A percentile compares a stretch with the other conserved stretches of the same genome.
phyloP scores from a whole-genome alignment of 2,113 vertebrate species.

The Daphoenositta chrysoptera region DNA sequence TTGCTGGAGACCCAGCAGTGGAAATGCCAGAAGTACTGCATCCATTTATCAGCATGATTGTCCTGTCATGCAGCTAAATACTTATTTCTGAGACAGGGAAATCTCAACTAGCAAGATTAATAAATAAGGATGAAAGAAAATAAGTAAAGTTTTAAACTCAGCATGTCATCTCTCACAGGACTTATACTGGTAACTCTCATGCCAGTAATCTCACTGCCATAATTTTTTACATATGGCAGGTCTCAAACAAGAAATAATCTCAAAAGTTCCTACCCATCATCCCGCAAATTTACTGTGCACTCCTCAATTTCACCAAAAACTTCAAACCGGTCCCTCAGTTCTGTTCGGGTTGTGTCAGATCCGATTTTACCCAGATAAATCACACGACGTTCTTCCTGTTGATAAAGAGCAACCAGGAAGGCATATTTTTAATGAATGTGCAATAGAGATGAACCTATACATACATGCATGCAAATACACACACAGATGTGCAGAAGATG shows the following conservation, averaged over 20 bases:
- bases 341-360: constrained; percentile 87
- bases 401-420: constrained; percentile 46
- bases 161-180: constrained; percentile 70
- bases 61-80: constrained; percentile 76
- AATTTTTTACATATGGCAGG: constrained; percentile 50
- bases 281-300: constrained; percentile 91
- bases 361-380: constrained; percentile 95
- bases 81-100: constrained; percentile 76
- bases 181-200: constrained; percentile 57
- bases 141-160: constrained; percentile 74
- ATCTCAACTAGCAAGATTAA: constrained; percentile 78
- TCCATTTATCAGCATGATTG: constrained; percentile 77
- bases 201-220: constrained; percentile 32
- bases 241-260: constrained; percentile 67
- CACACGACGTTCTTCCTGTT: constrained; percentile 93
- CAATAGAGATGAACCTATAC: neutral
- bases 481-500: neutral
- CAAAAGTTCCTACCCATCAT: constrained; percentile 89
- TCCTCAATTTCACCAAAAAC: constrained; percentile 99
- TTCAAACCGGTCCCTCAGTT: constrained; percentile 96
- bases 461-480: neutral
- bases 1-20: neutral
- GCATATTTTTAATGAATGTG: neutral
- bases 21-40: constrained; percentile 37
- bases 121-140: constrained; percentile 75